Conservation (phyloP, 2,888 invertebrate genomes). For the Smittia aterrima region DNA sequence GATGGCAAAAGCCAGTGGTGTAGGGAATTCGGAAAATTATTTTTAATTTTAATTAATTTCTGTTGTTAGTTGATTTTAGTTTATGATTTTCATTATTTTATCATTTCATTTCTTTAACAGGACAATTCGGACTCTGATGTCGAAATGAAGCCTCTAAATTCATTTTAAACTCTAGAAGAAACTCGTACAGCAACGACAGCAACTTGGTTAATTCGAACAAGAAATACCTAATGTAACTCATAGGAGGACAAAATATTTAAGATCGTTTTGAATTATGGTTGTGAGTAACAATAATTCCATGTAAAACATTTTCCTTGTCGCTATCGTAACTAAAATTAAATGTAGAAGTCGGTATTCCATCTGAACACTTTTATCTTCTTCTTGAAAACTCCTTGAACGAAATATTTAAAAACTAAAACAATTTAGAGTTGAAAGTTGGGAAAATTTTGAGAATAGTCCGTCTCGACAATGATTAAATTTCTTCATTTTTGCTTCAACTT, state of each 20-base stretch:
- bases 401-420: not conserved
- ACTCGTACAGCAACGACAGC: not conserved
- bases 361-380: not conserved
- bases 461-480: too few species aligned
- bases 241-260: not conserved
- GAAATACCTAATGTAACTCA: not conserved
- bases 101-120: slow-evolving; percentile 7
- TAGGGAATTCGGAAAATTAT: not conserved
- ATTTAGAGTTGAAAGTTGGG: too few species aligned
- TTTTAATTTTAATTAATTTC: not conserved
- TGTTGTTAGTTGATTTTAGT: not conserved
- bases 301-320: not conserved
- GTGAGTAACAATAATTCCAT: not conserved
- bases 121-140: not conserved
- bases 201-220: not conserved
- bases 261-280: not conserved
- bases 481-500: not conserved
- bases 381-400: not conserved
- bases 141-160: not conserved
- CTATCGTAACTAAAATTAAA: not conserved
- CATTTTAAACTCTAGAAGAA: not conserved
- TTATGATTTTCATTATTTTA: not conserved
- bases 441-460: too few species aligned
- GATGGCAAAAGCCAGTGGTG: not conserved
- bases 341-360: not conserved